These are phyloP conservation scores for Coracias cyanogaster DNA, from an alignment of 2,797 vertebrate species.

Conservation along the genomic window DNA sequence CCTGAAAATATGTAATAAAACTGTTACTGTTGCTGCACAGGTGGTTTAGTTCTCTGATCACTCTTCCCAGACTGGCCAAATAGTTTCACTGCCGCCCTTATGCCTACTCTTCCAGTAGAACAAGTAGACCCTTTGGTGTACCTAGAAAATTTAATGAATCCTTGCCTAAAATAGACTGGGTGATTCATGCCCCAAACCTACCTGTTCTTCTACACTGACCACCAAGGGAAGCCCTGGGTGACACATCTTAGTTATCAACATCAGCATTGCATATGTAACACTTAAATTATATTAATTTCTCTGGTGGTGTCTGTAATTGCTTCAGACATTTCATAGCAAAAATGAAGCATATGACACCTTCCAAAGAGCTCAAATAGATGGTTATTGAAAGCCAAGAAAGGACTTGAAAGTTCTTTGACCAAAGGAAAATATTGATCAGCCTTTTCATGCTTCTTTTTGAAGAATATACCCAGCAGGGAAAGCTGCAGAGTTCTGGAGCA, in stretches of 20 bases:
- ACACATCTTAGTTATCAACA: slow-evolving; percentile 3
- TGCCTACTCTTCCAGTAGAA: not conserved
- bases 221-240: slow-evolving; percentile 22
- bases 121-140: slow-evolving; percentile 3
- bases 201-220: slow-evolving; percentile 36
- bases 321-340: not conserved
- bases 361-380: not conserved
- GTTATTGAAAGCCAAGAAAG: not conserved
- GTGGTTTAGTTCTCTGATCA: not conserved
- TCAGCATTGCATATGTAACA: not conserved
- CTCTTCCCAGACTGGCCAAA: not conserved
- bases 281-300: not conserved
- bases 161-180: not conserved
- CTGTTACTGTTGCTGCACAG: not conserved
- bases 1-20: not conserved
- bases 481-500: not conserved
- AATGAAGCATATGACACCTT: not conserved
- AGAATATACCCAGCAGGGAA: not conserved
- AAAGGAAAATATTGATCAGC: not conserved
- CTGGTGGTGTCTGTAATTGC: not conserved
- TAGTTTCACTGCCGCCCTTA: not conserved
- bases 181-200: slow-evolving; percentile 37
- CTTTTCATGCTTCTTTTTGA: not conserved
- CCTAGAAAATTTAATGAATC: slow-evolving; percentile 15
- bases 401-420: not conserved